These are phyloP conservation scores for Calcarius lapponicus DNA, from an alignment of 2,797 vertebrate genomes.

Conservation along the genomic window DNA sequence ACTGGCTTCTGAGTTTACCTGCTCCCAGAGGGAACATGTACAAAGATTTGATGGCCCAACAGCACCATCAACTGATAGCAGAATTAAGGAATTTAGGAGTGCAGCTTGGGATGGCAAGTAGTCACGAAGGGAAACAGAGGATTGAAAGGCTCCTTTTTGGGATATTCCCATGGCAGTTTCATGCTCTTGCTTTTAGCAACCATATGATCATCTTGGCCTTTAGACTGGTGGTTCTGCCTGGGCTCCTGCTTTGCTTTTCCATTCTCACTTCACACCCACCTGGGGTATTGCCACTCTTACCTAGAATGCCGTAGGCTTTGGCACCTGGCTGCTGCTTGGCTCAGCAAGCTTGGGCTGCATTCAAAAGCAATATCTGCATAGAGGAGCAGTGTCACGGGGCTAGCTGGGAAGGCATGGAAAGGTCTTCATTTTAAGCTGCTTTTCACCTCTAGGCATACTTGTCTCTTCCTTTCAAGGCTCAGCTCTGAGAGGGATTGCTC, in stretches of 20 bases:
- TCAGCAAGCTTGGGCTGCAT: not conserved
- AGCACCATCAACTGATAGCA: not conserved
- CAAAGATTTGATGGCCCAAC: not conserved
- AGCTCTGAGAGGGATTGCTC: not conserved
- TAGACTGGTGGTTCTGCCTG: not conserved
- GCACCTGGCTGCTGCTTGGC: not conserved
- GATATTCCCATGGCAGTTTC: not conserved
- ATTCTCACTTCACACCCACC: not conserved
- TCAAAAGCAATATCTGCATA: not conserved
- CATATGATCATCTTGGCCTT: not conserved
- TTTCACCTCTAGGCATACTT: not conserved
- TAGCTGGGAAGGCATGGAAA: not conserved
- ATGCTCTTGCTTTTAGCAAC: not conserved
- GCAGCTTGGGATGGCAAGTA: fast-evolving
- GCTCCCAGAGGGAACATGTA: not conserved
- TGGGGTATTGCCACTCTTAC: not conserved
- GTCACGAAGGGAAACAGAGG: not conserved
- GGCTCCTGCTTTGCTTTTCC: not conserved
- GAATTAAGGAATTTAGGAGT: not conserved
- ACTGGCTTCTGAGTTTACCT: not conserved
- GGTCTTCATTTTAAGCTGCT: not conserved
- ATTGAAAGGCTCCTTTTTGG: not conserved
- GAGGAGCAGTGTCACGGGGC: not conserved
- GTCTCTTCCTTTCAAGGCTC: not conserved
- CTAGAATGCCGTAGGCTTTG: not conserved